Percentiles rank a stretch among this genome's conserved stretches.
These are phyloP conservation scores for Tetragonisca angustula DNA, from an alignment of 2,888 invertebrate species.

Conservation along the genomic window DNA sequence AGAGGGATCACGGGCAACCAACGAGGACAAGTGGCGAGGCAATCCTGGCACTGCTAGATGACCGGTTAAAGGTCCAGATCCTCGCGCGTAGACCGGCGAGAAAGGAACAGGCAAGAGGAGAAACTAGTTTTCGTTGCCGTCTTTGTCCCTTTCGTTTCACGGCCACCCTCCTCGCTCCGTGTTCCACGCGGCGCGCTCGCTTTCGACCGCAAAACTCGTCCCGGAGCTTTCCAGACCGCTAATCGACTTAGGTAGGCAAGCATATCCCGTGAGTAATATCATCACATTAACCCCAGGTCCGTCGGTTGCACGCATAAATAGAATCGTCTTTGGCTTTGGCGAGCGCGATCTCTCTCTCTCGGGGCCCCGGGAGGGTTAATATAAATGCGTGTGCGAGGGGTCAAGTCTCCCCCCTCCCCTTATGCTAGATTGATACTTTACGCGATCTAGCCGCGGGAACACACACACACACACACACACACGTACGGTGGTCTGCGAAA, in stretches of 20 bases:
- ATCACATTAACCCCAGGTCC: conserved; percentile 77
- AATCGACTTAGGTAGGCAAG: conserved; percentile 77
- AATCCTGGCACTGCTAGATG: conserved; percentile 59
- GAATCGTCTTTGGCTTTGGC: conserved; percentile 76
- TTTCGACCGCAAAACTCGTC: conserved; percentile 76
- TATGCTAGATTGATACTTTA: conserved; percentile 69
- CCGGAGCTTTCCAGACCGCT: conserved; percentile 71
- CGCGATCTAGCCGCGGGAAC: conserved; percentile 48
- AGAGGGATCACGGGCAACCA: neutral
- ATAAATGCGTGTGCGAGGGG: conserved; percentile 73
- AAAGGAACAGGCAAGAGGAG: conserved; percentile 40
- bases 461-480: too few relatives aligned
- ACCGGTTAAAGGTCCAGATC: conserved; percentile 64
- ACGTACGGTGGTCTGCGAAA: conserved; percentile 50
- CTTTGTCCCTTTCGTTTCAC: conserved; percentile 68
- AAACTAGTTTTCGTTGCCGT: conserved; percentile 68
- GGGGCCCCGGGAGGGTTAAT: conserved; percentile 72
- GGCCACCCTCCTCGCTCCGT: conserved; percentile 66
- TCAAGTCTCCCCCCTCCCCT: conserved; percentile 56
- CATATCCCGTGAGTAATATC: conserved; percentile 79
- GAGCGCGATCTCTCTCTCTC: conserved; percentile 69
- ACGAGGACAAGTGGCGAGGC: conserved; percentile 44
- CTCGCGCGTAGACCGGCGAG: conserved; percentile 1
- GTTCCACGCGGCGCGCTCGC: conserved; percentile 54
- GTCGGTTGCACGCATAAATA: conserved; percentile 78